Percentiles rank a stretch among this genome's conserved stretches.
phyloP scores from a whole-genome alignment of 2,888 invertebrate species.

The Epinotia nisella region DNA sequence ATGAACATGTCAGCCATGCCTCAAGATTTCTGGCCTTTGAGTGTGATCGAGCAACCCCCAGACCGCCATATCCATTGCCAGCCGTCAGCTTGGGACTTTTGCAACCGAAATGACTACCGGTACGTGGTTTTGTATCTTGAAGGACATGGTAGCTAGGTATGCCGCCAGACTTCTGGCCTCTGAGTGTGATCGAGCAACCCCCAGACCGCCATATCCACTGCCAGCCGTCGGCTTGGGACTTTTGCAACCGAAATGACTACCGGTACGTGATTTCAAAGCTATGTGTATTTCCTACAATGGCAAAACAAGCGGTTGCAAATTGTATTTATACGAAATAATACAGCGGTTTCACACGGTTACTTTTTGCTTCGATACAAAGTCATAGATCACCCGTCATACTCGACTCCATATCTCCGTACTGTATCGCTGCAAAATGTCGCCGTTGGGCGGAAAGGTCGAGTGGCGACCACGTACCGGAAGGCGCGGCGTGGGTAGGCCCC shows the following conservation, averaged over 20 bases:
- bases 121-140: conserved; percentile 67
- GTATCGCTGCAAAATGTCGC: no score
- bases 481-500: no score
- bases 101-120: conserved; percentile 94
- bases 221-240: conserved; percentile 97
- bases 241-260: conserved; percentile 94
- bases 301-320: neutral
- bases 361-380: no score
- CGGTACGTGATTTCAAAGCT: conserved; percentile 79
- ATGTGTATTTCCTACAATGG: neutral
- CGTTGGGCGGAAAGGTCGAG: no score
- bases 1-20: conserved; percentile 95
- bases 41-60: conserved; percentile 91
- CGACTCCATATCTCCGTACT: no score
- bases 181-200: conserved; percentile 93
- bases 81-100: conserved; percentile 97
- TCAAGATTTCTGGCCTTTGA: conserved; percentile 94
- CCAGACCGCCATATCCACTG: conserved; percentile 91
- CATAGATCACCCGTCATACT: no score
- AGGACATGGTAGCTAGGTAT: no score
- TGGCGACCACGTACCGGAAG: no score
- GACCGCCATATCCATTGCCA: conserved; percentile 93
- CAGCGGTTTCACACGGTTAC: no score
- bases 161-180: conserved; percentile 96
- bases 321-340: conserved; percentile 46